Base-by-base conservation (phyloP, 2,888 invertebrate genomes). In the Neria commutata region DNA sequence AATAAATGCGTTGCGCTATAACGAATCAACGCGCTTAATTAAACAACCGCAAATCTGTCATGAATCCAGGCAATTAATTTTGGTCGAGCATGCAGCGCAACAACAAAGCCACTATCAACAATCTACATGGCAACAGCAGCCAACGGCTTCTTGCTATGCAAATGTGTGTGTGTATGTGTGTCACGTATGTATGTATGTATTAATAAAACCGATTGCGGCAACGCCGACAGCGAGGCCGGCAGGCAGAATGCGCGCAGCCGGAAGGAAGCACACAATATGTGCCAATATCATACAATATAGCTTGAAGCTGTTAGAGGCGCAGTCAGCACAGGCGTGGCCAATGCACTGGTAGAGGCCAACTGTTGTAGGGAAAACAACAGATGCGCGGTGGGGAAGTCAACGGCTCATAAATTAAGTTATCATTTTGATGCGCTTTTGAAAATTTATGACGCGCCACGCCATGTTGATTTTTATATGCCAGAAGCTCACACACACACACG, bases 11-110 rank as follows among this genome's bases (percentile, higher is more conserved):
- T 19, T 21, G 42, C 42, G 42, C 42, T 21, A 34, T 52, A 58
- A 56, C 54, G 48, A 54, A 60, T 58, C 50, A 49, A 47, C 54
- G 56, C 59, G 62, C 58, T 63, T 64, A 67, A 66, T 67, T 67
- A 66, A 64, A 61, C 61, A 61, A 66, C 64, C 64, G 58, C 64
- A 67, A 64, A 66, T 67, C 66, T 64, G 67, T 64, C 64, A 64
- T 63, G 64, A 63, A 56, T 61, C 53, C 51, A 14, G 21, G 42
- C 42, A 42, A 42, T 42, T 42, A 42, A 42, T 42, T 42, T 42
- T 21, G 17, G 42, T 5, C 21, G 42, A 42, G 21, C 42, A 42
- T 42, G 21, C 17, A 42, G 21, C 21, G 14, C 33, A 52, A 24
- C 34, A 23, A 23, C n/a, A 17, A 14, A 25, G 33, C 10, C 29